phyloP scores from a whole-genome alignment of 1,140 invertebrate genomes.

The Heliconius himera region DNA sequence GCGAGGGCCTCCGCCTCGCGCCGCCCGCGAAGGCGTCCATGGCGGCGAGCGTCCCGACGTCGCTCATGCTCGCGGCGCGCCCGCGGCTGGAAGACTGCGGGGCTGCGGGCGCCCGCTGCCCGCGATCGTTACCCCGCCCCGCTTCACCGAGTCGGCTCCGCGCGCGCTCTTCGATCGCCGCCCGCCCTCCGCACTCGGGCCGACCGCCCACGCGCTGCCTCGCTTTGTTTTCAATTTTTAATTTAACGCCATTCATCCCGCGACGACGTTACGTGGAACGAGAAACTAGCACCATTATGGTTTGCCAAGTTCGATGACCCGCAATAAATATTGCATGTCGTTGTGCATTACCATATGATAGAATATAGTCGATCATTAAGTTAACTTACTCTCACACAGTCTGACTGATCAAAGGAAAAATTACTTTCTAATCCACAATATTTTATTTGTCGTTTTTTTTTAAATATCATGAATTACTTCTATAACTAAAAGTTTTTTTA shows the following conservation, averaged over 20 bases:
- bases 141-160: constrained; percentile 55
- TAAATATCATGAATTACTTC: too few species aligned
- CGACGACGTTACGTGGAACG: constrained; percentile 55
- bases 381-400: too few species aligned
- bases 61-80: constrained; percentile 78
- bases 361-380: not conserved
- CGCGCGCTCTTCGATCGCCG: constrained; percentile 78
- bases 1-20: constrained; percentile 70
- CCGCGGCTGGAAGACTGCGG: constrained; percentile 79
- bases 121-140: constrained; percentile 61
- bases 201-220: constrained; percentile 65
- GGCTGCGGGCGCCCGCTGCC: constrained; percentile 81
- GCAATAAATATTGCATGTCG: constrained; percentile 28
- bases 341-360: not conserved
- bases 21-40: constrained; percentile 82
- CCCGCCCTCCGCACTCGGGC: constrained; percentile 67
- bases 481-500: too few species aligned
- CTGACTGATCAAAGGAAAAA: too few species aligned
- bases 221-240: constrained; percentile 81
- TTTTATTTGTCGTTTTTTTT: too few species aligned
- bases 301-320: constrained; percentile 62
- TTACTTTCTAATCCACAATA: too few species aligned
- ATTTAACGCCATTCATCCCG: constrained; percentile 78
- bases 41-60: constrained; percentile 78
- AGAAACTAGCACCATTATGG: constrained; percentile 57